A percentile compares a stretch with the other conserved stretches of the same genome.
Conservation (phyloP, 2,113 vertebrate species). For the Cottus gobio region DNA sequence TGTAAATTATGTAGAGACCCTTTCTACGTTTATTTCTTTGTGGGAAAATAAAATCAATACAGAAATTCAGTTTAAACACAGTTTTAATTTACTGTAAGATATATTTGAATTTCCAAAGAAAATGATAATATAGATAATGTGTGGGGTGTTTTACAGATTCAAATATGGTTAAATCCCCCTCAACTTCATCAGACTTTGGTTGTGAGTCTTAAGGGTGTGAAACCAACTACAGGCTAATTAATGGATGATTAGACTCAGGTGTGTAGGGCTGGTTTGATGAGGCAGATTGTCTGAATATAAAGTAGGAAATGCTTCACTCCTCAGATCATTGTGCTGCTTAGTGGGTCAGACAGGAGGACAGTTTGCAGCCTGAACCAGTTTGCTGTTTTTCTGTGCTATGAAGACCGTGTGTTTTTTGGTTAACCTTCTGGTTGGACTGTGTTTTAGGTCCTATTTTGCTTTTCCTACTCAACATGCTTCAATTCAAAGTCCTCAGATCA, state of each 20-base stretch:
- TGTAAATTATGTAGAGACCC: too few relatives aligned
- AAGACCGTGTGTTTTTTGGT: slow-evolving; percentile 1
- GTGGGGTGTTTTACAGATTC: too few relatives aligned
- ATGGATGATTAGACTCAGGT: slow-evolving; percentile 48
- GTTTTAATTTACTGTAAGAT: too few relatives aligned
- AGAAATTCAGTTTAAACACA: too few relatives aligned
- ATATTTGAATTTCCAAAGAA: too few relatives aligned
- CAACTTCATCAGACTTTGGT: too few relatives aligned
- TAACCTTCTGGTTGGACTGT: slow-evolving; percentile 24
- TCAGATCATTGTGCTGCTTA: neutral
- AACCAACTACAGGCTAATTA: slow-evolving; percentile 14
- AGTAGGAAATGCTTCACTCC: neutral
- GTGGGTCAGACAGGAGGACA: slow-evolving; percentile 32
- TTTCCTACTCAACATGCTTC: neutral
- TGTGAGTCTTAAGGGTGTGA: neutral
- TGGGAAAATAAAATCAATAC: too few relatives aligned
- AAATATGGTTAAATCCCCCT: too few relatives aligned
- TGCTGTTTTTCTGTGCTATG: slow-evolving; percentile 26
- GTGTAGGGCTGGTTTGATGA: slow-evolving; percentile 9
- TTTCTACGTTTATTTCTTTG: too few relatives aligned
- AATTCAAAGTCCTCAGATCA: neutral
- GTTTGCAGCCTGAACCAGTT: neutral
- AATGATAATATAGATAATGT: too few relatives aligned
- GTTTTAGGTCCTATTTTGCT: slow-evolving; percentile 16
- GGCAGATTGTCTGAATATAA: slow-evolving; percentile 1